Conservation (phyloP, 23 tunicate genomes). For the Corella eumyota region DNA sequence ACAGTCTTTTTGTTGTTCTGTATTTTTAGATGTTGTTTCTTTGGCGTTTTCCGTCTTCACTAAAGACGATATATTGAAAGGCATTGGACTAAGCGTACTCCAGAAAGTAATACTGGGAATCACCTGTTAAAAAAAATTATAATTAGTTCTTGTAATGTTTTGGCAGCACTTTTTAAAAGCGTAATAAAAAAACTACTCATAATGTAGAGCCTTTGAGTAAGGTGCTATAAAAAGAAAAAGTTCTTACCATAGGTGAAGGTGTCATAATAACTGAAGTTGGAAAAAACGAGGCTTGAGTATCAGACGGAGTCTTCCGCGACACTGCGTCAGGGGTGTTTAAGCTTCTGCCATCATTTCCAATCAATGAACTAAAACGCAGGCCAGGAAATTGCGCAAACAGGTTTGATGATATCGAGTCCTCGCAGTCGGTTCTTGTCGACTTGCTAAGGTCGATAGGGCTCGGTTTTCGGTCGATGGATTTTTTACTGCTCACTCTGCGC, state of each 20-base stretch:
- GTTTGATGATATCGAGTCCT: conserved; percentile 12
- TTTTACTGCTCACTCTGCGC: conserved; percentile 38
- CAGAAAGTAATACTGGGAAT: conserved; percentile 96
- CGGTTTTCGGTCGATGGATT: conserved; percentile 65
- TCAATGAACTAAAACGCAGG: conserved; percentile 13
- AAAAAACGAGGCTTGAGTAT: conserved; percentile 46
- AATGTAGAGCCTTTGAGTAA: not conserved
- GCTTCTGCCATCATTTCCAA: conserved; percentile 34
- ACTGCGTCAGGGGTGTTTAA: conserved; percentile 83
- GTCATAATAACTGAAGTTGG: conserved; percentile 50
- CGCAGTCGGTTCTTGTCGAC: conserved; percentile 31
- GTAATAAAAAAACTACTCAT: not conserved
- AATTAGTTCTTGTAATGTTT: not conserved
- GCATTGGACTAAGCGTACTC: conserved; percentile 83
- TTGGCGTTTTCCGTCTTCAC: too few relatives aligned
- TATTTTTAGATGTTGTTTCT: not conserved
- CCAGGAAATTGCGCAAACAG: conserved; percentile 29
- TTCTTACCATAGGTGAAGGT: conserved; percentile 76
- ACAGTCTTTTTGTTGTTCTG: not conserved
- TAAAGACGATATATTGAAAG: conserved; percentile 7
- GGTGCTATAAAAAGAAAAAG: not conserved
- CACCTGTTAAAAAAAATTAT: conserved; percentile 34
- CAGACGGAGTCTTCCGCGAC: conserved; percentile 66
- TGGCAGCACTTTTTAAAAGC: not conserved
- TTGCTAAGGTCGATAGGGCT: conserved; percentile 68